Percentiles rank a stretch among this genome's conserved stretches.
Evolutionary conservation across 2,797 vertebrate genomes (phyloP).

Genomic region (Hypotaenidia okinawae): DNA sequence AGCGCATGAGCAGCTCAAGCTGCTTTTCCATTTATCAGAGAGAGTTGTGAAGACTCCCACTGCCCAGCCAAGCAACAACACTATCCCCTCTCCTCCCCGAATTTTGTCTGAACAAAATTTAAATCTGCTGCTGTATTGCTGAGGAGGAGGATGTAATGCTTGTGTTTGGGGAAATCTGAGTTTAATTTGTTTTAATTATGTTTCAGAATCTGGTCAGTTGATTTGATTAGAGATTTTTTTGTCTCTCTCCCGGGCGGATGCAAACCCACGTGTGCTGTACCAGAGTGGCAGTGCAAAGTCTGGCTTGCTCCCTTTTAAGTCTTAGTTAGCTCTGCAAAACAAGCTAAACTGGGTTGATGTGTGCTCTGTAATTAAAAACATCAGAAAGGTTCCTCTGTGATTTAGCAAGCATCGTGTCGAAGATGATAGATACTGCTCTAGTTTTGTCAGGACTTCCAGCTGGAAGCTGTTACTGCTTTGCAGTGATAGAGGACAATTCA

Average conservation of each 20-base stretch:
- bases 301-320: background rate
- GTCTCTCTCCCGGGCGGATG: background rate
- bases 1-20: background rate
- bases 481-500: background rate
- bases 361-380: background rate
- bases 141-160: background rate
- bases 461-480: background rate
- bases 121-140: background rate
- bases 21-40: background rate
- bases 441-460: background rate
- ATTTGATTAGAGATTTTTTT: background rate
- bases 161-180: background rate
- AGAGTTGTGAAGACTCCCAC: background rate
- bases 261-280: background rate
- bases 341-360: background rate
- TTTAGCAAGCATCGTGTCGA: background rate
- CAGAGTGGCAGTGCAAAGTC: background rate
- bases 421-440: background rate
- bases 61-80: rapidly evolving
- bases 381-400: background rate
- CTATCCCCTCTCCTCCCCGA: background rate
- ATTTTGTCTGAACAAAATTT: background rate
- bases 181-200: background rate
- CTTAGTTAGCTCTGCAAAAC: background rate
- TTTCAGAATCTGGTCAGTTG: background rate